These are phyloP conservation scores for Etheostoma spectabile DNA, from an alignment of 2,113 vertebrate genomes.

Conservation along the genomic window DNA sequence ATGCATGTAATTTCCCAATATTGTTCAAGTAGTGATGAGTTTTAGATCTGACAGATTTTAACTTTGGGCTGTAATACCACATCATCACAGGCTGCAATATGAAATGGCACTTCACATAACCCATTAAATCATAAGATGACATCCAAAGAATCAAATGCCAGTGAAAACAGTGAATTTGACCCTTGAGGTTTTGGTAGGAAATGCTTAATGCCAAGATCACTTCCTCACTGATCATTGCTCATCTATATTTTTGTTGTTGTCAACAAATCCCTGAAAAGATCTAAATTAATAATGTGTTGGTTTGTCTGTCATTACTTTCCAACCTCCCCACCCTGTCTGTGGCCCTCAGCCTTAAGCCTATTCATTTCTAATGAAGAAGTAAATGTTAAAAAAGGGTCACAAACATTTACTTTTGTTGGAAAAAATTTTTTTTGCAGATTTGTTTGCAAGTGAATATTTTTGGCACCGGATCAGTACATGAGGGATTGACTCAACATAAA, in stretches of 20 bases:
- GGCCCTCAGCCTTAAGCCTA: not conserved
- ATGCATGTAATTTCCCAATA: not conserved
- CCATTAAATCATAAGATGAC: not conserved
- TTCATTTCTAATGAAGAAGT: not conserved
- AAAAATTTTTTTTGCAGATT: not conserved
- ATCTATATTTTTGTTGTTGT: not conserved
- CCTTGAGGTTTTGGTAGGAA: not conserved
- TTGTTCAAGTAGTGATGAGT: not conserved
- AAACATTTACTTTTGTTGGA: not conserved
- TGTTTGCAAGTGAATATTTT: not conserved
- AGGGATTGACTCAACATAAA: not conserved
- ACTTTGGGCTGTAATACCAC: not conserved
- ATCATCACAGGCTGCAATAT: constrained; percentile 19
- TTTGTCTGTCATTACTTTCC: not conserved
- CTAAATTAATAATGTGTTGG: not conserved
- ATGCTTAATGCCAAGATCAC: not conserved
- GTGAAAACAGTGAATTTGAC: constrained; percentile 22
- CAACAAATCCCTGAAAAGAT: not conserved
- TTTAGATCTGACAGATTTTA: constrained; percentile 14
- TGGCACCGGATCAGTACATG: not conserved
- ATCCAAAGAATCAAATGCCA: not conserved
- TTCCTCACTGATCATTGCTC: not conserved
- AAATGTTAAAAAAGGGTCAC: not conserved
- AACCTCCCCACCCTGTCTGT: not conserved
- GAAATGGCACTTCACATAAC: constrained; percentile 8